Conservation (phyloP, 2,113 vertebrate genomes). For the Taurulus bubalis region DNA sequence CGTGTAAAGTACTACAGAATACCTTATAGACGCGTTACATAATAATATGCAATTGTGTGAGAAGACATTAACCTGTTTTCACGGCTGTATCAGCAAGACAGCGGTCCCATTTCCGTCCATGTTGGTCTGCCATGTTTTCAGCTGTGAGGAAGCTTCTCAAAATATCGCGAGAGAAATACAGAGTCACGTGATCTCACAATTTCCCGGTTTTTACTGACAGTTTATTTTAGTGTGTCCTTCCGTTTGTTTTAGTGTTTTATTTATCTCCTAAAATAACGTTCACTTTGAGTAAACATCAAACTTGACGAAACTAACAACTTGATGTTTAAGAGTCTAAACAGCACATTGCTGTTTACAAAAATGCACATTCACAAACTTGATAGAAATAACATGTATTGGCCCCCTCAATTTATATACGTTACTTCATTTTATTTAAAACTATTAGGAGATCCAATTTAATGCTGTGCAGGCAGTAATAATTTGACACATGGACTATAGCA, state of each 20-base stretch:
- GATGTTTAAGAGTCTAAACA: not conserved
- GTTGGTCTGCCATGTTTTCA: slow-evolving; percentile 88
- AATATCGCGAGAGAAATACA: slow-evolving; percentile 68
- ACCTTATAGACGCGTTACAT: not conserved
- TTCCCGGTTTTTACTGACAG: not conserved
- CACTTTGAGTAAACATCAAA: not conserved
- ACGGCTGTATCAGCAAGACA: slow-evolving; percentile 90
- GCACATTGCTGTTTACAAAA: not conserved
- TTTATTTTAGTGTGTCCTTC: not conserved
- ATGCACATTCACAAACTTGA: not conserved
- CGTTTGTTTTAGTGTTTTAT: not conserved
- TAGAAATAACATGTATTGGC: not conserved
- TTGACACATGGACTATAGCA: not conserved
- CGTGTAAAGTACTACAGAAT: not conserved
- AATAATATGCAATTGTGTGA: not conserved
- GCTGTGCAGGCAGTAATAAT: not conserved
- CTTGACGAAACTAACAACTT: not conserved
- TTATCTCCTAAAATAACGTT: not conserved
- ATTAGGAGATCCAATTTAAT: not conserved
- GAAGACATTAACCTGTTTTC: slow-evolving; percentile 87
- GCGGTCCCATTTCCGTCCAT: slow-evolving; percentile 93
- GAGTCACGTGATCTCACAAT: not conserved
- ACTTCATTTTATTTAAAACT: not conserved
- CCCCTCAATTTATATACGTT: not conserved
- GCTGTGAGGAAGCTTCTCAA: not conserved